Evolutionary conservation across 2,113 vertebrate genomes (phyloP), one percentile per base, ranked within the genome.

Genomic region (Crypturellus undulatus): DNA sequence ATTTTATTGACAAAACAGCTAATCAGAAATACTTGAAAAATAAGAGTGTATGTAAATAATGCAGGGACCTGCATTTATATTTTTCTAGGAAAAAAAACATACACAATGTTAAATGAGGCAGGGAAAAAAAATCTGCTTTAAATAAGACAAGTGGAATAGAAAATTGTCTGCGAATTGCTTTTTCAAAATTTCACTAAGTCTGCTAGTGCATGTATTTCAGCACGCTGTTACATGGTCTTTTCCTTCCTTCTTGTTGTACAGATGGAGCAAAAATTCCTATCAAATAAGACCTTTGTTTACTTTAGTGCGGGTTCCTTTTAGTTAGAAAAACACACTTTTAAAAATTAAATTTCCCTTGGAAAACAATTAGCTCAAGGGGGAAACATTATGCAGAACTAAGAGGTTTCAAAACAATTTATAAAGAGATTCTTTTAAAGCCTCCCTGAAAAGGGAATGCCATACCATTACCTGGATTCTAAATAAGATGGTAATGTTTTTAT

Each of bases 311-410:
- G 84, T 95, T 95, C 58, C 79, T 70, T 94, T 95, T 96, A 96
- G 69, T 95, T 96, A 90, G 72, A 90, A 95, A 94, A 96, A 84
- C 90, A 94, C 58, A 40, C 70, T 93, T 90, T 51, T 45, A 0
- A 84, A 95, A 96, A 94, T 96, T 87, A 82, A 92, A 96, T 97
- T 96, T 97, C 94, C 94, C 73, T 96, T 93, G 82, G 38, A 90
- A 97, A 97, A 90, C 94, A 95, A 72, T 76, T 95, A 94, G 90
- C 77, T 95, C 73, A 82, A 95, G 70, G 80, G 92, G 80, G 90
- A 96, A 93, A 49, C 92, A 69, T 92, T 95, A 80, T 82, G 54
- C 59, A 93, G 69, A 82, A 52, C 73, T 90, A 28, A 49, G 16
- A 90, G 90, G 45, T 90, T 94, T 96, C 73, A 93, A 90, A 97